Base-by-base conservation (phyloP, 2,113 vertebrate species). In the Myotis lucifugus region DNA sequence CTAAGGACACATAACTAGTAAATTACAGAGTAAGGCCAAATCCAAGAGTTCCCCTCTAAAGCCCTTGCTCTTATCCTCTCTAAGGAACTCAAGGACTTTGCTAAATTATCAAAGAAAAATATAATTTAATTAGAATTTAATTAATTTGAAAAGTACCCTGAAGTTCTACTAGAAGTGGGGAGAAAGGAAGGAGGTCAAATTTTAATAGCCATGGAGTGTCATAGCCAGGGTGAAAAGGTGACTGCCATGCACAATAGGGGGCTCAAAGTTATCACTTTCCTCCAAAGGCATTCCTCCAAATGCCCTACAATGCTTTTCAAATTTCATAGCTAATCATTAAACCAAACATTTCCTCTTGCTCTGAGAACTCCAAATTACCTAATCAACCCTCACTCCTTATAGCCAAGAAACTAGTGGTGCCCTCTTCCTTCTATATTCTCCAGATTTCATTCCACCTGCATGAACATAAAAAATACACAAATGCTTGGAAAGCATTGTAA, bases 401-500 rank as follows among this genome's bases (percentile, higher is more conserved):
- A 94, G 72, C 48, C 8, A 1, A 69, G 59, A 92, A 85, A 52
- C 34, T 32, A 79, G 42, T 32, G 15, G 46, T 69, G 3, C 42
- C 67, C 50, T 89, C 40, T 94, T 90, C 52, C 23, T 82, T 94
- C 74, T 46, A 5, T 67, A 64, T 84, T 73, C 91, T 50, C 34
- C 66, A 46, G 37, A 92, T 93, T 91, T 90, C n/a, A 81, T 79
- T 74, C 79, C 66, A 61, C 64, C 25, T 5, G 1, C 23, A 84
- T 54, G 50, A 52, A 81, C 21, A 88, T 67, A 69, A 95, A 69
- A 95, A 96, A 88, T 54, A 67, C 72, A 86, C 88, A 82, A 96
- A 90, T 93, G 40, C 90, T 82, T 42, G 72, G 85, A 92, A 95
- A 81, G 72, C 88, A 85, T 73, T 94, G 67, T 86, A 95, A 97